Percentiles rank a stretch among this genome's conserved stretches.
These are phyloP conservation scores for Sebastes taczanowskii DNA, from an alignment of 2,797 vertebrate species.

Conservation along the genomic window DNA sequence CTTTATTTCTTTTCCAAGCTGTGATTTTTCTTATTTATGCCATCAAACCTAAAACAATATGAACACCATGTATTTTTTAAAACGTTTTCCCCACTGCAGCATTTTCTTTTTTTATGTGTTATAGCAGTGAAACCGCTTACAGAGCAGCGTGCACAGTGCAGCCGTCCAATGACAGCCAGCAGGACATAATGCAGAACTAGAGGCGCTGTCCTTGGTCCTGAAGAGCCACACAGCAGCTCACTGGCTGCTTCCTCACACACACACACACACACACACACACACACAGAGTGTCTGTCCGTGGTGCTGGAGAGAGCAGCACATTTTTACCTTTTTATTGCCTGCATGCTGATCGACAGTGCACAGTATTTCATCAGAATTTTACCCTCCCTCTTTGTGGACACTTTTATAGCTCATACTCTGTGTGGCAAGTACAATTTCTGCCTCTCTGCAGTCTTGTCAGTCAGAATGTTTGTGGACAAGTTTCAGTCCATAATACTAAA, in stretches of 20 bases:
- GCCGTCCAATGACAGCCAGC: slow-evolving; percentile 24
- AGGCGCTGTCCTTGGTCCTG: slow-evolving; percentile 64
- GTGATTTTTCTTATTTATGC: neutral
- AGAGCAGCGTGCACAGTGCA: slow-evolving; percentile 14
- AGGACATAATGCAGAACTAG: slow-evolving; percentile 8
- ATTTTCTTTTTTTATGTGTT: slow-evolving; percentile 1
- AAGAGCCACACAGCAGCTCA: slow-evolving; percentile 13
- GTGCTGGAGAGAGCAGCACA: slow-evolving; percentile 34
- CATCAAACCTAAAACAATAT: neutral
- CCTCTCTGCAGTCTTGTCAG: slow-evolving; percentile 49
- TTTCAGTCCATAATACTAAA: neutral
- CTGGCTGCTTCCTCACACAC: neutral
- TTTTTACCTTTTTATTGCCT: slow-evolving; percentile 41
- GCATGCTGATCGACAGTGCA: slow-evolving; percentile 15
- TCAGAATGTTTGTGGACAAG: slow-evolving; percentile 23
- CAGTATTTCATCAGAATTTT: slow-evolving; percentile 41
- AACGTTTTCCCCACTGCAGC: neutral
- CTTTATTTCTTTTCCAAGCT: neutral
- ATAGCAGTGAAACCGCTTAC: slow-evolving; percentile 13
- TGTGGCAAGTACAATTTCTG: slow-evolving; percentile 15
- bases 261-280: neutral
- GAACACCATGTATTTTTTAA: neutral
- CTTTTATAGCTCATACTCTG: slow-evolving; percentile 31
- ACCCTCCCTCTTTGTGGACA: slow-evolving; percentile 26
- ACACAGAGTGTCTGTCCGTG: slow-evolving; percentile 18